phyloP scores from a whole-genome alignment of 1,140 invertebrate species.

The Drosophila aff. region DNA sequence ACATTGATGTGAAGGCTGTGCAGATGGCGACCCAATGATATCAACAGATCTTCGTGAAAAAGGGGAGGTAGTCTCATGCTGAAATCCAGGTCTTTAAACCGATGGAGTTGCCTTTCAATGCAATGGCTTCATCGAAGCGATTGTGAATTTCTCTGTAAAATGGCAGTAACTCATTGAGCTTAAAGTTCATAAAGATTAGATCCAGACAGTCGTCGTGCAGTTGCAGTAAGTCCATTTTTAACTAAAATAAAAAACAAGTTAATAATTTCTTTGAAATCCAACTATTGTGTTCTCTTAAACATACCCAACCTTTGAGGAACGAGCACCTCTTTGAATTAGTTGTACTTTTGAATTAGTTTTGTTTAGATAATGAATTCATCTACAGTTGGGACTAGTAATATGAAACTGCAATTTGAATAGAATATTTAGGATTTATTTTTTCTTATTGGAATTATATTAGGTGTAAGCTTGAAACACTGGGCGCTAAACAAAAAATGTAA shows the following conservation, averaged over 20 bases:
- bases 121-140: constrained; percentile 47
- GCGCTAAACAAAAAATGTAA: too few relatives aligned
- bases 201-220: constrained; percentile 64
- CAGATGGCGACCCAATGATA: constrained; percentile 44
- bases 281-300: background rate
- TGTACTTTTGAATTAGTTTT: background rate
- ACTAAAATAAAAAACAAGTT: constrained; percentile 11
- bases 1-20: constrained; percentile 55
- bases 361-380: background rate
- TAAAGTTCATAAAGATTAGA: constrained; percentile 45
- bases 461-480: background rate
- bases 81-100: constrained; percentile 46
- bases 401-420: background rate
- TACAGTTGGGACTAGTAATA: background rate
- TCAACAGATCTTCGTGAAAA: constrained; percentile 15
- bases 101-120: constrained; percentile 51
- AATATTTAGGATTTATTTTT: background rate
- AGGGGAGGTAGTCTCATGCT: constrained; percentile 54
- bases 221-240: constrained; percentile 11
- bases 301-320: constrained; percentile 2
- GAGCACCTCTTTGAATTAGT: background rate
- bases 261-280: background rate
- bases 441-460: background rate
- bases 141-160: constrained; percentile 26
- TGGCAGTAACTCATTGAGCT: constrained; percentile 44